Base-by-base conservation (phyloP, 2,113 vertebrate genomes). In the Tachysurus vachellii region DNA sequence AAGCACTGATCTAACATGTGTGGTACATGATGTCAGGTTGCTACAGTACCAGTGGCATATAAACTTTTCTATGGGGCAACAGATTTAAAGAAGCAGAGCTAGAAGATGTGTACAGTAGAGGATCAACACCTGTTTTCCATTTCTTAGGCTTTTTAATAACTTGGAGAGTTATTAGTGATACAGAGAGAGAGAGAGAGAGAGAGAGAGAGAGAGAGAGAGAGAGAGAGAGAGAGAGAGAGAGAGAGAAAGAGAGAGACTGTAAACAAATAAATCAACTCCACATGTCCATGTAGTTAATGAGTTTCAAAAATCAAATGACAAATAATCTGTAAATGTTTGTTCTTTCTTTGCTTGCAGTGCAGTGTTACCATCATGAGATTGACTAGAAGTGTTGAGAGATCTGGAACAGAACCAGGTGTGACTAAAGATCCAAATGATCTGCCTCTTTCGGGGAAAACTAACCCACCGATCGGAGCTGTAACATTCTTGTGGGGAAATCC, bases 51-150 rank as follows among this genome's bases (percentile, higher is more conserved):
- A 53, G 76, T 28, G 6, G 14, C 50, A 54, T 36, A 36, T 80
- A 23, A 57, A 2, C 0, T 56, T 31, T 80, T 62, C n/a, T 23
- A 23, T 21, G 11, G 19, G n/a, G 17, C 70, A 59, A n/a, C 21
- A 79, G 42, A 88, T 66, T 4, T 28, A 76, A 62, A 83, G 54
- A 79, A 71, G 76, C 66, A 50, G 23, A 80, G 62, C 42, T 87
- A 66, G 26, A 31, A 62, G 42, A 17, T 64, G 47, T 83, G 53
- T 71, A 84, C 73, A 80, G 75, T 85, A 82, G 89, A 88, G 71
- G 82, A 88, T 76, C 73, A 89, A 88, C 90, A 91, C 88, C 88
- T 92, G 93, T 84, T 94, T 92, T 85, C 83, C 87, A 93, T 93
- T 80, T n/a, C 36, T 68, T 14, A 44, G 86, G 62, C 19, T 5